Percentiles rank a stretch among this genome's conserved stretches.
Evolutionary conservation across 2,888 invertebrate species (phyloP).

Genomic region (Pristionchus fissidentatus): DNA sequence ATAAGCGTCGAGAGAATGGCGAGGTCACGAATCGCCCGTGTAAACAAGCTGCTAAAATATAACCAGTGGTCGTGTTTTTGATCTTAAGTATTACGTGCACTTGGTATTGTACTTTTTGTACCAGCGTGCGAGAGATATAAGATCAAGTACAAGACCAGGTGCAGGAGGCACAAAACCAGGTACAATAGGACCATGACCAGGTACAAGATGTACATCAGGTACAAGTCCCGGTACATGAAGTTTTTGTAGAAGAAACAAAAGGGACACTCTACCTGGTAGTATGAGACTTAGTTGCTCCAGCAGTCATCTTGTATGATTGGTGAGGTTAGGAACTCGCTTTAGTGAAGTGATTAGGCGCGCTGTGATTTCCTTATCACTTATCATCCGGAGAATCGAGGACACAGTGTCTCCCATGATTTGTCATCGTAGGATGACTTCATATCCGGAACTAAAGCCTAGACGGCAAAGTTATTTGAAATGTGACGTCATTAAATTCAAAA

Average conservation of each 20-base stretch:
- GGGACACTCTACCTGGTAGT: background rate
- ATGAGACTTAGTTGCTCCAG: background rate
- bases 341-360: background rate
- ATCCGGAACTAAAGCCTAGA: slow-evolving; percentile 12
- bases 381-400: background rate
- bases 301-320: background rate
- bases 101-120: too few relatives aligned
- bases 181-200: too few relatives aligned
- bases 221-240: too few relatives aligned
- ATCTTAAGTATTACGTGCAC: too few relatives aligned
- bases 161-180: too few relatives aligned
- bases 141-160: too few relatives aligned
- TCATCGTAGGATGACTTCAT: slow-evolving; percentile 32
- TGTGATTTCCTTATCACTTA: background rate
- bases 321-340: background rate
- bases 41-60: background rate
- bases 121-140: too few relatives aligned
- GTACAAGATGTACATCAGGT: too few relatives aligned
- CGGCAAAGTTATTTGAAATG: too few relatives aligned
- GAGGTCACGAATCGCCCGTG: background rate
- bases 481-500: too few relatives aligned
- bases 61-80: too few relatives aligned
- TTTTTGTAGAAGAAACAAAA: background rate
- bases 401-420: too few relatives aligned
- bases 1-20: background rate